Conservation (phyloP, 2,113 vertebrate genomes). For the Serinus canaria region DNA sequence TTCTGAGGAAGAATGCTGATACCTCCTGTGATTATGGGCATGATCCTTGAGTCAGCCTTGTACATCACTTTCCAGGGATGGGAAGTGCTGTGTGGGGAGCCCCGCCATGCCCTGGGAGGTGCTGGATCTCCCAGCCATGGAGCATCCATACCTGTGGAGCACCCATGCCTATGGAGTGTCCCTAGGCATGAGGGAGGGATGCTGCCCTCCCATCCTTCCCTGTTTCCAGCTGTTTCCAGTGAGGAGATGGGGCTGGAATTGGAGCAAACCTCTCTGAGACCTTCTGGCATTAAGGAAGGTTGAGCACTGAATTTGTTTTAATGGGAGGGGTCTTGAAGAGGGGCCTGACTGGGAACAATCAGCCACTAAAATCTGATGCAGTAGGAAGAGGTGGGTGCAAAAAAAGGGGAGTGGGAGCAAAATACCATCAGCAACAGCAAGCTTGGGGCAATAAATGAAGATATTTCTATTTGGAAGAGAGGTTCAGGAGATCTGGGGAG, state of each 20-base stretch:
- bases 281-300: neutral
- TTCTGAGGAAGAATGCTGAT: neutral
- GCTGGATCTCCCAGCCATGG: neutral
- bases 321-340: neutral
- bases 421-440: neutral
- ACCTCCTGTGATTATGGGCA: accelerated
- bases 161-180: neutral
- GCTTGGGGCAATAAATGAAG: neutral
- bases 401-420: neutral
- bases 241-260: neutral
- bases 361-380: neutral
- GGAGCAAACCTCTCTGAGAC: neutral
- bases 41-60: neutral
- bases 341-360: neutral
- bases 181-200: neutral
- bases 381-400: neutral
- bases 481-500: neutral
- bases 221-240: neutral
- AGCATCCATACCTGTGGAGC: neutral
- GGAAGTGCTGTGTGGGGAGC: neutral
- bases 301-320: neutral
- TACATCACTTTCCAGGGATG: neutral
- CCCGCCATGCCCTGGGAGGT: accelerated
- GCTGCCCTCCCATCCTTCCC: neutral
- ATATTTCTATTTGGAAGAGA: neutral